Evolutionary conservation across 2,888 invertebrate genomes (phyloP).

Genomic region (Ennomos fuscantarius): DNA sequence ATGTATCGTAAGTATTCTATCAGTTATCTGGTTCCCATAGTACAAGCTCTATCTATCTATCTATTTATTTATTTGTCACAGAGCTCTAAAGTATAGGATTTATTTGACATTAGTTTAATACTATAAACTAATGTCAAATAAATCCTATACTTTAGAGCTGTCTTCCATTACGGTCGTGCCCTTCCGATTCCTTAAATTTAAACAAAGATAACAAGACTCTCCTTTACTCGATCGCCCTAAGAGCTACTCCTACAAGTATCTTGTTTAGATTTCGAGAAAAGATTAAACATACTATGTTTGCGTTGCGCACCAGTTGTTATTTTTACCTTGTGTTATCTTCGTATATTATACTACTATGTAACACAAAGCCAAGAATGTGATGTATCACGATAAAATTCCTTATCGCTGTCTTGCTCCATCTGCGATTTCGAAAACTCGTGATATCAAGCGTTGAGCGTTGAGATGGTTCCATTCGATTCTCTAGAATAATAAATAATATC

Average conservation of each 20-base stretch:
- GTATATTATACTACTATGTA: slow-evolving; percentile 32
- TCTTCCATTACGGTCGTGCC: slow-evolving; percentile 1
- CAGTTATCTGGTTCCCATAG: too few relatives aligned
- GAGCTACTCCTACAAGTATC: slow-evolving; percentile 7
- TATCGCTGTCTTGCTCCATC: slow-evolving; percentile 46
- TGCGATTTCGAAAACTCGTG: slow-evolving; percentile 32
- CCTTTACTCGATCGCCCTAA: slow-evolving; percentile 18
- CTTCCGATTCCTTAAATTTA: slow-evolving; percentile 1
- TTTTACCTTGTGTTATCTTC: slow-evolving; percentile 44
- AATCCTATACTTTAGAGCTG: not conserved
- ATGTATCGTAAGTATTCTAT: too few relatives aligned
- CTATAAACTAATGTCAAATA: too few relatives aligned
- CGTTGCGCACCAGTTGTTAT: slow-evolving; percentile 38
- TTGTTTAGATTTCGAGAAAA: slow-evolving; percentile 20
- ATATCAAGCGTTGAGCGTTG: slow-evolving; percentile 39
- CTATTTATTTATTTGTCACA: too few relatives aligned
- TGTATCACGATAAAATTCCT: slow-evolving; percentile 51
- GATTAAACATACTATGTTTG: slow-evolving; percentile 40
- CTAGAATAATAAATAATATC: slow-evolving; percentile 23
- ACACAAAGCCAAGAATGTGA: slow-evolving; percentile 45
- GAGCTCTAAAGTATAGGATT: too few relatives aligned
- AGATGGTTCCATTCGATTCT: slow-evolving; percentile 43
- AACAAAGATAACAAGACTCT: slow-evolving; percentile 20
- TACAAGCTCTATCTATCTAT: too few relatives aligned
- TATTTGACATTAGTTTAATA: too few relatives aligned